Evolutionary conservation across 1,140 invertebrate species (phyloP).

Genomic region (Drosophila micromelanica): DNA sequence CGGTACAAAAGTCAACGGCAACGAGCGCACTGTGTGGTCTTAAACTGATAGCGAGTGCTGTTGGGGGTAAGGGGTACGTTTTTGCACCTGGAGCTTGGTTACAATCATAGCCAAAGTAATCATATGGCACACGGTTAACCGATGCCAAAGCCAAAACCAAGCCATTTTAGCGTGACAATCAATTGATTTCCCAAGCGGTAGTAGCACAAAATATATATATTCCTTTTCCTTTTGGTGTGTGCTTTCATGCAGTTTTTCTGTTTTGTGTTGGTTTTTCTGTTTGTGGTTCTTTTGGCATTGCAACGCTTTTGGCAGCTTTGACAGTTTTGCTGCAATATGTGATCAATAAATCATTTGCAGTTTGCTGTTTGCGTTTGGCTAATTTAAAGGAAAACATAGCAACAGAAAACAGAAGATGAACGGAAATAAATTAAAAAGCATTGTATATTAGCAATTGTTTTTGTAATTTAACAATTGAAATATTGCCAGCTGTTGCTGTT

Average conservation of each 20-base stretch:
- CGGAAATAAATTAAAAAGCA: neutral
- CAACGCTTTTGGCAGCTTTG: constrained; percentile 3
- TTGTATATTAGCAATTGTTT: constrained; percentile 13
- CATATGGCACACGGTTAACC: constrained; percentile 14
- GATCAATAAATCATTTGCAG: constrained; percentile 48
- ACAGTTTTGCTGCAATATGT: constrained; percentile 20
- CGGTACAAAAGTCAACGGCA: constrained; percentile 55
- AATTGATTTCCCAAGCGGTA: constrained; percentile 77
- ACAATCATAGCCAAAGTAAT: constrained; percentile 49
- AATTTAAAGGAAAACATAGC: constrained; percentile 24
- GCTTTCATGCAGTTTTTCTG: constrained; percentile 3
- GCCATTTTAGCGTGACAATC: constrained; percentile 77
- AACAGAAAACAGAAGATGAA: constrained; percentile 1
- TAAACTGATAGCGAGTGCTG: constrained; percentile 54
- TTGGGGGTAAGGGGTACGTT: neutral
- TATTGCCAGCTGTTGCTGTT: constrained; percentile 16
- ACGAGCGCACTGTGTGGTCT: constrained; percentile 57
- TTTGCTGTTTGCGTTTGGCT: constrained; percentile 3
- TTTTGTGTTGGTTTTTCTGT: neutral
- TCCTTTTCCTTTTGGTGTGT: constrained; percentile 2
- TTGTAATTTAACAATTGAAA: neutral
- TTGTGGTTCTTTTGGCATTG: constrained; percentile 14
- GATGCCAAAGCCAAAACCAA: constrained; percentile 42
- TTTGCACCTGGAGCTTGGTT: constrained; percentile 14
- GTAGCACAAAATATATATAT: constrained; percentile 24